Evolutionary conservation across 2,113 vertebrate species (phyloP), one percentile per base, ranked within the genome.

Genomic region (Arenaria interpres): DNA sequence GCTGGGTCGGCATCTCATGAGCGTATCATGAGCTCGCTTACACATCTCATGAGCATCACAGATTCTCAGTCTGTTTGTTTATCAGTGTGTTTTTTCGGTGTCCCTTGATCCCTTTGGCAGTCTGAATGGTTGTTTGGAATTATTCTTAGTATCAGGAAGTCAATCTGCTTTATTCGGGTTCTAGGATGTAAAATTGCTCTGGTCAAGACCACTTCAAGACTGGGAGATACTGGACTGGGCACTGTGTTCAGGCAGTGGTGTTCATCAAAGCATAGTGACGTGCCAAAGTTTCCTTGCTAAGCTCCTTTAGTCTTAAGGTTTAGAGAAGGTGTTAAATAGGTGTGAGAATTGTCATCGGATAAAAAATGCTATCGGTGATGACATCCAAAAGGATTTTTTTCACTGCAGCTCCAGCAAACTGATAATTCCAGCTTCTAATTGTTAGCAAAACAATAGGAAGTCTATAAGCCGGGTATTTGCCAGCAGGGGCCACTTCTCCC

Each of bases 111-210:
- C 71, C 67, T 33, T 91, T 93, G 60, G 71, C 75, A 94, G 63
- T 95, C 80, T 43, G 39, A 72, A 87, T 96, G 92, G 96, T 97
- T 95, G 90, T 89, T 91, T 92, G 88, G 91, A 96, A 88, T 95
- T 94, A 95, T 88, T 92, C 69, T 95, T 95, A 94, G 72, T 96
- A 93, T 95, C 93, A 89, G 69, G 85, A 94, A 97, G 85, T 95
- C 87, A 95, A 20, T 93, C 88, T 96, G 84, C 88, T 97, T 91
- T 90, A 90, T 91, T 95, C 64, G 91, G 78, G 41, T 59, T 92
- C 85, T 56, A 90, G 75, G 89, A 71, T 81, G 90, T 93, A 87
- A 80, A 92, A 91, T 64, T 54, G 45, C 59, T 93, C 28, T 95
- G 80, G 88, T 85, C 57, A 91, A 81, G 62, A 85, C 13, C 35